phyloP scores from a whole-genome alignment of 23 tunicate genomes.

The Halocynthia aurantium region DNA sequence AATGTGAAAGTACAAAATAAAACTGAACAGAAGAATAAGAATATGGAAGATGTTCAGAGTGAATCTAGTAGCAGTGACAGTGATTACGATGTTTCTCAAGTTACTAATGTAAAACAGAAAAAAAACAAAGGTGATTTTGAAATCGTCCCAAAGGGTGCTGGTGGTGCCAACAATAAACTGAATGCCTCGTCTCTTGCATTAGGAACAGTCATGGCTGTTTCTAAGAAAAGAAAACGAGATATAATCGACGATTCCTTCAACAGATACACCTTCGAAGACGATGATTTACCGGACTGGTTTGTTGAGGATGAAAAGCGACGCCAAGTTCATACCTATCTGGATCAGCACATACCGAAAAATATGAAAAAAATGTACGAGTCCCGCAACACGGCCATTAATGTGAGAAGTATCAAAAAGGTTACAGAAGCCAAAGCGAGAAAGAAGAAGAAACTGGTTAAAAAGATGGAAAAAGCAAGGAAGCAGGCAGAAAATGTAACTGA shows the following conservation, averaged over 20 bases:
- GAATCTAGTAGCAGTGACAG: conserved; percentile 48
- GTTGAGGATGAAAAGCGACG: conserved; percentile 77
- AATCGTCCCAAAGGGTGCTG: conserved; percentile 13
- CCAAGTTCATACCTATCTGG: conserved; percentile 20
- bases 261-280: conserved; percentile 83
- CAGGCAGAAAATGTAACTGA: conserved; percentile 72
- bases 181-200: conserved; percentile 77
- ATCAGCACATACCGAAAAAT: conserved; percentile 47
- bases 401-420: conserved; percentile 85
- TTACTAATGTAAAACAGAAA: neutral
- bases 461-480: conserved; percentile 75
- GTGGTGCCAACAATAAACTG: conserved; percentile 26
- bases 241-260: conserved; percentile 83
- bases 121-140: conserved; percentile 11
- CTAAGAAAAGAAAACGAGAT: conserved; percentile 71
- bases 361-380: conserved; percentile 43
- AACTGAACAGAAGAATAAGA: neutral
- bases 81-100: conserved; percentile 57
- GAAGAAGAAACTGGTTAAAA: conserved; percentile 43
- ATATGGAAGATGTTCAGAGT: conserved; percentile 7
- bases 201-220: conserved; percentile 82
- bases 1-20: conserved; percentile 11
- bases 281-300: conserved; percentile 90
- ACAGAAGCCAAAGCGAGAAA: conserved; percentile 96
- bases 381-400: conserved; percentile 57